Evolutionary conservation across 2,797 vertebrate species (phyloP), one percentile per base, ranked within the genome.

Genomic region (Chiloscyllium punctatum): DNA sequence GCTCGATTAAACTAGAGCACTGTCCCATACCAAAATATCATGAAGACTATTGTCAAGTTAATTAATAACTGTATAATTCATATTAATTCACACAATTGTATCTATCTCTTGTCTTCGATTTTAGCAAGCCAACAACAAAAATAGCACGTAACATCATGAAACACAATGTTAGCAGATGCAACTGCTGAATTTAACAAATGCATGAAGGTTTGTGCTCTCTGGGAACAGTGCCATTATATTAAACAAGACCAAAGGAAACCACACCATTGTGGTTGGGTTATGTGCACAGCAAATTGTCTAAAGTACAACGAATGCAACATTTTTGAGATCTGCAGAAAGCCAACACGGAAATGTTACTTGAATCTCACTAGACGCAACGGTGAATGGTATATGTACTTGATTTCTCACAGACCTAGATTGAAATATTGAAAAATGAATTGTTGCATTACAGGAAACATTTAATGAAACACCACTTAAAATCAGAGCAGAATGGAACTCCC

Each of bases 221-320:
- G 7, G 74, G 53, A 95, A 72, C 33, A 74, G 71, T 15, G 42
- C 94, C 25, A 42, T 69, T n/a, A 94, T 51, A 77, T 42, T 42
- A 53, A 71, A 25, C 37, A 53, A n/a, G 9, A 13, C 94, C 33
- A 74, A 92, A 92, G 90, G 90, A 92, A 95, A 95, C 94, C 69
- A 94, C 94, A 94, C 1, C 68, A 42, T 48, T 94, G 94, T 74
- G 94, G 42, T 77, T 72, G 68, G 42, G 69, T 95, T 72, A 1
- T 66, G 21, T 95, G 71, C 48, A 95, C 6, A 69, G 42, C 48
- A 95, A 95, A 13, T 74, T 18, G 3, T 33, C 21, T 3, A 94
- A 94, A 68, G 72, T 74, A 27, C 42, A 53, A 72, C 33, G 53
- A 53, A 25, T 42, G 91, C 92, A 48, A 94, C 42, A 72, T 18